A percentile compares a stretch with the other conserved stretches of the same genome.
Evolutionary conservation across 2,888 invertebrate species (phyloP).

Genomic region (Euzetes globulus): DNA sequence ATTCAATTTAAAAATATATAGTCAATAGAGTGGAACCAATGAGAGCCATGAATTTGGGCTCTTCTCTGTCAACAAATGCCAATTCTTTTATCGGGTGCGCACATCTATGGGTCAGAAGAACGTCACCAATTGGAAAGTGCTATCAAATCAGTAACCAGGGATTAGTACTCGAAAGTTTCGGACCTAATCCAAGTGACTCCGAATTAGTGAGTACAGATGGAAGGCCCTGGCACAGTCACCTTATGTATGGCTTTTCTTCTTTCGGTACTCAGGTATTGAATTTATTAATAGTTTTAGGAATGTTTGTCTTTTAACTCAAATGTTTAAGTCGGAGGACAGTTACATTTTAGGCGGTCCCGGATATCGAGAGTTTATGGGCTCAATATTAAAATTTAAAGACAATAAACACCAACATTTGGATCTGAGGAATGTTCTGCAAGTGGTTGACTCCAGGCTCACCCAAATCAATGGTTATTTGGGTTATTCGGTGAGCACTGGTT

Average conservation of each 20-base stretch:
- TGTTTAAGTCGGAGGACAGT: background rate
- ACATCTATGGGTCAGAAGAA: background rate
- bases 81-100: background rate
- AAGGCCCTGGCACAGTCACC: too few relatives aligned
- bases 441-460: too few relatives aligned
- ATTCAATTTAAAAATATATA: background rate
- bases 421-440: too few relatives aligned
- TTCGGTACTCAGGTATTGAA: background rate
- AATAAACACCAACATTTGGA: background rate
- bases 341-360: background rate
- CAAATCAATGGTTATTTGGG: background rate
- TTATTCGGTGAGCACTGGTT: background rate
- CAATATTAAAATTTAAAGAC: background rate
- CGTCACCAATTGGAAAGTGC: background rate
- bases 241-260: constrained; percentile 1
- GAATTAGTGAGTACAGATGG: too few relatives aligned
- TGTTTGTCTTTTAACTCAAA: background rate
- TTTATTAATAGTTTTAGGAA: background rate
- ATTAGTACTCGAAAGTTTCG: too few relatives aligned
- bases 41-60: background rate
- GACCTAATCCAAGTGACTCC: too few relatives aligned
- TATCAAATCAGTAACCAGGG: background rate
- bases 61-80: background rate
- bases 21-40: background rate
- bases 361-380: background rate